phyloP scores from a whole-genome alignment of 2,888 invertebrate genomes.

The Lasioglossum lativentre region DNA sequence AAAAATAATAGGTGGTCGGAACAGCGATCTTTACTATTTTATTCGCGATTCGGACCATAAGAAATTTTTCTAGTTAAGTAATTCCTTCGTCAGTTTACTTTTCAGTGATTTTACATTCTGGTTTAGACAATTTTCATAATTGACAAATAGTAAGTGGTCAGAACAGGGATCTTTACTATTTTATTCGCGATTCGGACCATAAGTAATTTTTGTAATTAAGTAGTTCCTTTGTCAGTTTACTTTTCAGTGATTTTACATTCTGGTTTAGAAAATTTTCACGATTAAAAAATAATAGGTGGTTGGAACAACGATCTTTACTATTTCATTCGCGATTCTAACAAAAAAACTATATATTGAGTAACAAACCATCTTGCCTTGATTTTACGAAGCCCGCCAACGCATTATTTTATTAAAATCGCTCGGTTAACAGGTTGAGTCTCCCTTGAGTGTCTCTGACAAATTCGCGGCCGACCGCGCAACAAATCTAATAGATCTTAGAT shows the following conservation, averaged over 20 bases:
- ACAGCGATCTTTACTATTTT: too few relatives aligned
- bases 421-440: not conserved
- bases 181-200: too few relatives aligned
- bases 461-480: not conserved
- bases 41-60: not conserved
- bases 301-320: too few relatives aligned
- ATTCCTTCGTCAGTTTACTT: not conserved
- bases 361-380: not conserved
- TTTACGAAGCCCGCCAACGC: too few relatives aligned
- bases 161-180: too few relatives aligned
- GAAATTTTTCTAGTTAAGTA: not conserved
- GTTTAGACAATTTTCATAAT: not conserved
- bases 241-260: too few relatives aligned
- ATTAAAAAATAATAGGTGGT: too few relatives aligned
- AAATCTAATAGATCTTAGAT: conserved; percentile 18
- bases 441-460: not conserved
- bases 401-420: not conserved
- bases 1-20: too few relatives aligned
- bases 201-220: not conserved
- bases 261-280: too few relatives aligned
- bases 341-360: too few relatives aligned
- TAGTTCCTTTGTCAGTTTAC: not conserved
- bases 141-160: not conserved
- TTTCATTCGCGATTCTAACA: too few relatives aligned
- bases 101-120: not conserved